Evolutionary conservation across 37 sponge, comb jelly and placozoan genomes (phyloP), one percentile per base, ranked within the genome.

Genomic region (Mnemiopsis leidyi): DNA sequence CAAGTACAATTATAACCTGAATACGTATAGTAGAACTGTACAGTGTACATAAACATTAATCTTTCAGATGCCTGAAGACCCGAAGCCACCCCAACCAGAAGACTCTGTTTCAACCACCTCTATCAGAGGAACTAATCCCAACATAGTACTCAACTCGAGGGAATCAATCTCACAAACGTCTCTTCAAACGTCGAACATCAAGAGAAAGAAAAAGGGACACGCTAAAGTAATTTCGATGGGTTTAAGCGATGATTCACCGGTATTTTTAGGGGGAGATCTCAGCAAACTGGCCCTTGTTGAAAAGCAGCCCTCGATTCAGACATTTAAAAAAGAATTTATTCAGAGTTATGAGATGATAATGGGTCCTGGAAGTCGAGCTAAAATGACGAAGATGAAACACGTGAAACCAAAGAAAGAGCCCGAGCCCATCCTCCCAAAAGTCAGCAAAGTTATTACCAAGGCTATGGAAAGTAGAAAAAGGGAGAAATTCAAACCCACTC

Each of bases 1-100:
- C n/a, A n/a, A n/a, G n/a, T n/a, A n/a, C n/a, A n/a, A n/a, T n/a
- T n/a, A n/a, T n/a, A n/a, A n/a, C n/a, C n/a, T n/a, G n/a, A n/a
- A n/a, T n/a, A n/a, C n/a, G n/a, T n/a, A n/a, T n/a, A n/a, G n/a
- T n/a, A n/a, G n/a, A n/a, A n/a, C n/a, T n/a, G n/a, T n/a, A n/a
- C n/a, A n/a, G n/a, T n/a, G n/a, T n/a, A n/a, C n/a, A n/a, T n/a
- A n/a, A n/a, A n/a, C n/a, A n/a, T n/a, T n/a, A n/a, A n/a, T 29
- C 3, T 85, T 39, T 20, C 90, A 85, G 90, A 85, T 85, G 90
- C 90, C 90, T 13, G 90, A 85, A 85, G 90, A 85, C 30, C 90
- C 90, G 48, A 85, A 85, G 39, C 90, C 90, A 23, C 25, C 61
- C 3, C 30, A n/a, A 5, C 33, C 79, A 34, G 79, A 77, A 18